These are phyloP conservation scores for Reticulitermes speratus DNA, from an alignment of 1,140 invertebrate species.

Conservation along the genomic window DNA sequence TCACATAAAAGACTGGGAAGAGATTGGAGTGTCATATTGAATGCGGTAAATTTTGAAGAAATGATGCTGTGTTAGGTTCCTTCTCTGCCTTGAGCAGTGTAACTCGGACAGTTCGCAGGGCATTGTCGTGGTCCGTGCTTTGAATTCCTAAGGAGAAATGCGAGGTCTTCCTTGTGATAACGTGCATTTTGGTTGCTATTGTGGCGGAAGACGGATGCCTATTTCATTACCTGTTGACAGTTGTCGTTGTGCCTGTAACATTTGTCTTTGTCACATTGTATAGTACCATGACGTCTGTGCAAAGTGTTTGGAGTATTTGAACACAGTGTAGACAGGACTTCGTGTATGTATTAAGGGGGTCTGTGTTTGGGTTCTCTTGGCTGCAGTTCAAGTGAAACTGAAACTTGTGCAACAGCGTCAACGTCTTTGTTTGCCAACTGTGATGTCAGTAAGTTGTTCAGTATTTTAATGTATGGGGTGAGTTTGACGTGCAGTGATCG, in stretches of 20 bases:
- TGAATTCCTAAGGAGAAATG: background rate
- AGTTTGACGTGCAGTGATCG: background rate
- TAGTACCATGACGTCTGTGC: background rate
- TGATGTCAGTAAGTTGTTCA: background rate
- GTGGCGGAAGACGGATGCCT: background rate
- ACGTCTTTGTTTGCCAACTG: background rate
- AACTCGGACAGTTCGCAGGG: too few relatives aligned
- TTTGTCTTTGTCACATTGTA: background rate
- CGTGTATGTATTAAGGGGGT: background rate
- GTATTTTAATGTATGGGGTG: background rate
- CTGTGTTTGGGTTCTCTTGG: background rate
- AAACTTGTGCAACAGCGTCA: background rate
- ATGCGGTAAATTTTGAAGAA: too few relatives aligned
- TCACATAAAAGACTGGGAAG: too few relatives aligned
- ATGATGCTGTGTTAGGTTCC: too few relatives aligned
- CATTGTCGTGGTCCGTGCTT: too few relatives aligned
- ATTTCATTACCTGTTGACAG: background rate
- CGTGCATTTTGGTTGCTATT: background rate
- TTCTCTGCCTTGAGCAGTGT: too few relatives aligned
- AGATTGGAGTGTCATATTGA: too few relatives aligned
- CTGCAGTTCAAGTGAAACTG: background rate
- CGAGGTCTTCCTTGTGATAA: background rate
- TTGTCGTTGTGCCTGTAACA: background rate
- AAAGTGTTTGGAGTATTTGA: background rate
- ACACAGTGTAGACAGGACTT: constrained; percentile 9